Evolutionary conservation across 2,888 invertebrate genomes (phyloP), one percentile per base, ranked within the genome.

Genomic region (Oscheius sp.): DNA sequence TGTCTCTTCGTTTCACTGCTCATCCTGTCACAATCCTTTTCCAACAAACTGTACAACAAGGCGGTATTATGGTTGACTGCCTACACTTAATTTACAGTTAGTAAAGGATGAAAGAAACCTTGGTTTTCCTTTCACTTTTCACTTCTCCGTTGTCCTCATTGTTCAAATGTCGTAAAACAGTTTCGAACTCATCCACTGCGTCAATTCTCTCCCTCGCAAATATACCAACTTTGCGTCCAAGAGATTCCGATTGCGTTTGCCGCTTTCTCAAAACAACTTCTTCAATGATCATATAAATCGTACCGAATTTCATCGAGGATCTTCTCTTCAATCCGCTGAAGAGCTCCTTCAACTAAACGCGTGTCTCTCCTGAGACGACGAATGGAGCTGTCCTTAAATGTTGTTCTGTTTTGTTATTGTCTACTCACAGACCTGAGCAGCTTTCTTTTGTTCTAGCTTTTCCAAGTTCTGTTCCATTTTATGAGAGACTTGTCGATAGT

Each of bases 391-490:
- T 68, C 68, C 68, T 68, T 11, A 47, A 53, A 9, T 0, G 50
- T 58, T 37, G 7, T 48, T 29, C 29, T 21, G 32, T 3, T 32
- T 50, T 37, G 37, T 11, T 29, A 63, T 21, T 10, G n/a, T 32
- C 13, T 21, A 29, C 35, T 65, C 11, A 29, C 1, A 11, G 29
- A 68, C 68, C 55, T 68, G 68, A 5, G 55, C 68, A 37, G 55
- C 68, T 55, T 68, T 68, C 55, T 68, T 68, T 35, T 68, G 68
- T 21, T 68, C 29, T 13, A 68, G 42, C 21, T 55, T 33, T 37
- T 68, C 68, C 37, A 37, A n/a, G 7, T 29, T 33, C 35, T 68
- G 53, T n/a, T 68, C 55, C 68, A 68, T 55, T 29, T 55, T 68
- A 13, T 53, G 21, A 37, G 35, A 51, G 35, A 33, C 32, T 33